Conservation (phyloP, 2,888 invertebrate species). For the Hyalella azteca region DNA sequence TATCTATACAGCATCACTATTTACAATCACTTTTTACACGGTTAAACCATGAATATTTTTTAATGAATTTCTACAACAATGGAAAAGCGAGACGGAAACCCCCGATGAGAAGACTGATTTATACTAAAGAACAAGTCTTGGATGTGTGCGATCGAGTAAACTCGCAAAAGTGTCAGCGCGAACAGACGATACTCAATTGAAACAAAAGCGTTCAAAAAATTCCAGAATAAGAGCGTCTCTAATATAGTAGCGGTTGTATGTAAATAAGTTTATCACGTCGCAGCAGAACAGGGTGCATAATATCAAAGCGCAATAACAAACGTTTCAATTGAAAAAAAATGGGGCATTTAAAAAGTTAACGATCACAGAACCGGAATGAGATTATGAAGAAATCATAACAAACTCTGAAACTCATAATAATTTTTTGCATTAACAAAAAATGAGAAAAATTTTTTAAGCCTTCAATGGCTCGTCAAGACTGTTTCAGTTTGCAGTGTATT, state of each 20-base stretch:
- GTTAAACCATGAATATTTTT: constrained; percentile 11
- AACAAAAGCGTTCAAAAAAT: too few relatives aligned
- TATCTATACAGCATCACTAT: constrained; percentile 11
- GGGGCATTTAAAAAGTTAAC: too few relatives aligned
- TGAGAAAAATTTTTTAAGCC: too few relatives aligned
- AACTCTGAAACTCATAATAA: too few relatives aligned
- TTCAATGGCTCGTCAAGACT: too few relatives aligned
- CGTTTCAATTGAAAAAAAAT: too few relatives aligned
- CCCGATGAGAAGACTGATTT: constrained; percentile 1
- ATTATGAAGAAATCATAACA: too few relatives aligned
- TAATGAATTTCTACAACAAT: constrained; percentile 26
- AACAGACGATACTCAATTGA: too few relatives aligned
- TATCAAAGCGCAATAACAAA: background rate
- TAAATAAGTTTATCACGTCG: background rate
- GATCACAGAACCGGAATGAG: too few relatives aligned
- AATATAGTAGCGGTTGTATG: background rate
- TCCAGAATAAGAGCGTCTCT: background rate
- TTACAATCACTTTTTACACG: background rate
- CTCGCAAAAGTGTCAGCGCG: too few relatives aligned
- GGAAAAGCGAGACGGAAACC: background rate
- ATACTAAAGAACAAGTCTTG: background rate
- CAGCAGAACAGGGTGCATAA: background rate
- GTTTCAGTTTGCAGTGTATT: too few relatives aligned
- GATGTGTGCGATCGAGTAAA: background rate
- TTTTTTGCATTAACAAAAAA: too few relatives aligned